These are phyloP conservation scores for Pyrocoelia pectoralis DNA, from an alignment of 2,888 invertebrate genomes.

Conservation along the genomic window DNA sequence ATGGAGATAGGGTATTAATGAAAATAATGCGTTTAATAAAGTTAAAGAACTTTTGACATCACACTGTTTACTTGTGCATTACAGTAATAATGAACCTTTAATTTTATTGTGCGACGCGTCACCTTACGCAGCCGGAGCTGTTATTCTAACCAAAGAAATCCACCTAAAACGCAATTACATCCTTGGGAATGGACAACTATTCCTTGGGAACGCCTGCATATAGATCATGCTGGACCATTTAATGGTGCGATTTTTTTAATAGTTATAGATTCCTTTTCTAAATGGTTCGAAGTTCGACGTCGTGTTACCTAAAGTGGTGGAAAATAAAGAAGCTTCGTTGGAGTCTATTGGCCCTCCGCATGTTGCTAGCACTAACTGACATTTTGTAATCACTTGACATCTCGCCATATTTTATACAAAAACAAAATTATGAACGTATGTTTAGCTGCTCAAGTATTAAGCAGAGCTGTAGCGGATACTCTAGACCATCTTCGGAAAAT, in stretches of 20 bases:
- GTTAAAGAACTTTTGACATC: not conserved
- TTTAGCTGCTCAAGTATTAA: too few species aligned
- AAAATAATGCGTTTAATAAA: not conserved
- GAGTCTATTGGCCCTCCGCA: too few species aligned
- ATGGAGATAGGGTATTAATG: not conserved
- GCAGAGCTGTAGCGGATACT: too few species aligned
- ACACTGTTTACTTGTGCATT: not conserved
- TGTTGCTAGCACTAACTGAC: too few species aligned
- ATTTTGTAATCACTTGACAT: too few species aligned
- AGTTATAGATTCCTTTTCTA: not conserved
- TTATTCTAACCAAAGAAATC: not conserved
- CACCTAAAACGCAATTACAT: not conserved
- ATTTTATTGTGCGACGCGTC: not conserved
- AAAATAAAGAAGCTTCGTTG: too few species aligned
- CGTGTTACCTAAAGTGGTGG: too few species aligned
- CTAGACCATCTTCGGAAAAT: too few species aligned
- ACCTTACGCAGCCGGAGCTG: not conserved
- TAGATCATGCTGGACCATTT: not conserved
- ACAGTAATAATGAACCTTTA: conserved; percentile 4
- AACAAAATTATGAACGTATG: too few species aligned
- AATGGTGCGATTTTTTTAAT: not conserved
- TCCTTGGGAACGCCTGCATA: conserved; percentile 4
- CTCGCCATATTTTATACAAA: too few species aligned
- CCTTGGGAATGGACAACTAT: not conserved
- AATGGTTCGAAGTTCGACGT: not conserved